phyloP scores from a whole-genome alignment of 2,113 vertebrate species.

The Bubo scandiacus region DNA sequence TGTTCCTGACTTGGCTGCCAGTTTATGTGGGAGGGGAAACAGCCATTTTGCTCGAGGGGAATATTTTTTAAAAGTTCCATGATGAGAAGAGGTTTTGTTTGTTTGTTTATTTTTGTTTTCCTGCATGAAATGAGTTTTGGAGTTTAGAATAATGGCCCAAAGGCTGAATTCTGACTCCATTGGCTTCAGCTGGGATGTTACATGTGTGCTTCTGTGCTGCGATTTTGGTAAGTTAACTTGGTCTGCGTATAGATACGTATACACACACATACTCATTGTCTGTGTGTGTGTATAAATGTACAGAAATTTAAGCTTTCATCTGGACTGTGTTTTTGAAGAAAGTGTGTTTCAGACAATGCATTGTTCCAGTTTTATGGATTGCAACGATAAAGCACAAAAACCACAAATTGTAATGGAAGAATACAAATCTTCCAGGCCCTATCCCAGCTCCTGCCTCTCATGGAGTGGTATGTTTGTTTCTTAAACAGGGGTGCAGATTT shows the following conservation, averaged over 20 bases:
- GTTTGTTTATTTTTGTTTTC: conserved; percentile 55
- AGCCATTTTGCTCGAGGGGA: conserved; percentile 67
- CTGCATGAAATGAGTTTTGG: conserved; percentile 40
- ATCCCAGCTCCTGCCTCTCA: neutral
- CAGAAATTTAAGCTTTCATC: conserved; percentile 22
- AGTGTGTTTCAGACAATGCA: neutral
- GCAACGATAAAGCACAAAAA: conserved; percentile 27
- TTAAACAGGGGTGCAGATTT: neutral
- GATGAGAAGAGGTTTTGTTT: conserved; percentile 58
- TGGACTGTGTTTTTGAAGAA: conserved; percentile 24
- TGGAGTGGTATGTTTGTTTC: neutral
- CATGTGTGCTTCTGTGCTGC: neutral
- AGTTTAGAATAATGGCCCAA: conserved; percentile 36
- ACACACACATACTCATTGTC: neutral
- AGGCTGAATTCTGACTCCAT: conserved; percentile 31
- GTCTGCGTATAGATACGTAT: neutral
- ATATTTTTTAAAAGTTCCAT: conserved; percentile 60
- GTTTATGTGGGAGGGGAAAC: conserved; percentile 71
- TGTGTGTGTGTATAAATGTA: neutral
- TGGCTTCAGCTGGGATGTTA: neutral
- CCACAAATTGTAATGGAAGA: neutral
- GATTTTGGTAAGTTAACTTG: neutral
- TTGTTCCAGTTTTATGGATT: conserved; percentile 13
- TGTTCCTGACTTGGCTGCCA: conserved; percentile 71
- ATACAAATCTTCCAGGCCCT: neutral